These are phyloP conservation scores for Nautilus pompilius DNA, from an alignment of 1,140 invertebrate genomes.

Conservation along the genomic window DNA sequence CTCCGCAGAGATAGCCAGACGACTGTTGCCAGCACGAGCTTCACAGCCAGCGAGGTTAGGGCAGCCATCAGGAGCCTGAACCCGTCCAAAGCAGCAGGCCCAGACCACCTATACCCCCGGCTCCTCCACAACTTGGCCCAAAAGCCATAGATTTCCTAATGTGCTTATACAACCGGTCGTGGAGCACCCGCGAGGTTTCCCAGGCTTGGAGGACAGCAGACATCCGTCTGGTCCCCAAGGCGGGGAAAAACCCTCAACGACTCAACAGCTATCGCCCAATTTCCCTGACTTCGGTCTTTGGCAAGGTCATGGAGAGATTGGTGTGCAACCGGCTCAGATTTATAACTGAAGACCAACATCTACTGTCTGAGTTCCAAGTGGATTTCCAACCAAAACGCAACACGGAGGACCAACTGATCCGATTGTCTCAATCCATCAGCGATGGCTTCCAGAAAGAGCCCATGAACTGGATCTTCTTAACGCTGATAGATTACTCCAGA, in stretches of 20 bases:
- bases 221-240: neutral
- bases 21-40: neutral
- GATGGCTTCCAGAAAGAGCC: neutral
- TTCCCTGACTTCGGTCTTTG: neutral
- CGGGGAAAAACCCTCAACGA: neutral
- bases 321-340: neutral
- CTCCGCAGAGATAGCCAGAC: neutral
- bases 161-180: neutral
- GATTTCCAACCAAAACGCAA: neutral
- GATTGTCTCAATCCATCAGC: neutral
- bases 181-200: neutral
- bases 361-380: neutral
- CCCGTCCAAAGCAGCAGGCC: no score
- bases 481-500: constrained; percentile 1
- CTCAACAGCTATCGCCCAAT: neutral
- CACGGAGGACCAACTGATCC: neutral
- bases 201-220: neutral
- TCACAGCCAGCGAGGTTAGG: neutral
- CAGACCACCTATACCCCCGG: neutral
- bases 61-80: neutral
- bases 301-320: neutral
- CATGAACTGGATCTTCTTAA: neutral
- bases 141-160: neutral
- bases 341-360: neutral
- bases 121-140: neutral